Evolutionary conservation across 2,797 vertebrate genomes (phyloP), one percentile per base, ranked within the genome.

Genomic region (Clarias laeviceps): DNA sequence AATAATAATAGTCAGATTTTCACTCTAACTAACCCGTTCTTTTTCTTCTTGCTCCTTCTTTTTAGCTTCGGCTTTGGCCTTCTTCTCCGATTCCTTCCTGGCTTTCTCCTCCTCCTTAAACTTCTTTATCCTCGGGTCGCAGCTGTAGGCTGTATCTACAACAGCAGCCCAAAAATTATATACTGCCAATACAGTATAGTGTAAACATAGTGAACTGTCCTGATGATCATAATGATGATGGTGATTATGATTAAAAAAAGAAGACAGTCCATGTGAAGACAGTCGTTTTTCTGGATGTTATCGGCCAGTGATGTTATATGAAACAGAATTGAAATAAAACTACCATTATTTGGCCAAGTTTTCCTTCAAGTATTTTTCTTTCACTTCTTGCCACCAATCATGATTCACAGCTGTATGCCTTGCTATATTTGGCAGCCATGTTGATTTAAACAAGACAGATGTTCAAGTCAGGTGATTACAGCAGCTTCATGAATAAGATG

Each of bases 81-180:
- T 99, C 93, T 99, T 99, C 94, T 99, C 98, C 9, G 96, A 97
- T 93, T 99, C 98, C 93, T 99, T 99, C 91, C 97, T 96, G 86
- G 97, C 96, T 56, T 97, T 99, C 92, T 99, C 98, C 81, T 99
- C 98, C 50, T 99, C 98, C 90, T 99, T 99, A 90, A 99, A 99
- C 89, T 97, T 99, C 93, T 98, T 99, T 94, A 99, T 99, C 88
- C 98, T 96, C 68, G 98, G 98, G 91, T 99, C 98, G 87, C 96
- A 97, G 91, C 96, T 96, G 91, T 99, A 99, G n/a, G 98, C 97
- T 1, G 96, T 97, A 89, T 99, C 98, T 99, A 92, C 85, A 92
- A 91, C 66, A 62, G 89, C 32, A 34, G 32, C n/a, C 80, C n/a
- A 50, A 61, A 61, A 50, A 6, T 77, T 8, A 34, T 54, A 54